Conservation (phyloP, 2,888 invertebrate genomes). For the Pemphredon lugubris region DNA sequence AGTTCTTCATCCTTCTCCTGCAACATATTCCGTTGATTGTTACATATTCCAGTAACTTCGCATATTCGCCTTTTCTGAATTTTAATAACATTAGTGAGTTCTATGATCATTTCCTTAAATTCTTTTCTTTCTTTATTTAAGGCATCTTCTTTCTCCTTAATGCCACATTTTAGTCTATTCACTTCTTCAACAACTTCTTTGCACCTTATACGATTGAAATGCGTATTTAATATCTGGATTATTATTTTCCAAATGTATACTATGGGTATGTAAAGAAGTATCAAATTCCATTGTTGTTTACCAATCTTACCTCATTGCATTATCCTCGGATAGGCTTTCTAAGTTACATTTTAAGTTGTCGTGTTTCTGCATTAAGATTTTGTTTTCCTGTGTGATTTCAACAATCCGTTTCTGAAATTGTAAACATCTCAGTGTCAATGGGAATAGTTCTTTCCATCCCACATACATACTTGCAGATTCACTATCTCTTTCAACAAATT, state of each 20-base stretch:
- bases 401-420: slow-evolving; percentile 54
- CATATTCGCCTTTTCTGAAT: slow-evolving; percentile 65
- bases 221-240: slow-evolving; percentile 36
- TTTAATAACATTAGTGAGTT: slow-evolving; percentile 63
- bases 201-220: slow-evolving; percentile 55
- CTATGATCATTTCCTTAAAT: slow-evolving; percentile 58
- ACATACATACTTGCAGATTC: slow-evolving; percentile 47
- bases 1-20: slow-evolving; percentile 59
- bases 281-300: not conserved
- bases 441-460: not conserved
- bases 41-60: slow-evolving; percentile 63
- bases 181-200: slow-evolving; percentile 63
- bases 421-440: slow-evolving; percentile 12
- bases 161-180: slow-evolving; percentile 52
- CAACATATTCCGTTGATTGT: slow-evolving; percentile 59
- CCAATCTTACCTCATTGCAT: slow-evolving; percentile 62
- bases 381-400: slow-evolving; percentile 49
- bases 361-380: slow-evolving; percentile 60
- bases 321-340: slow-evolving; percentile 53
- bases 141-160: slow-evolving; percentile 62
- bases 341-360: slow-evolving; percentile 62
- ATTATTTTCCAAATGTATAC: slow-evolving; percentile 18
- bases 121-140: slow-evolving; percentile 58
- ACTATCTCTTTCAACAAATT: slow-evolving; percentile 54
- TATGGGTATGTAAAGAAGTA: not conserved